Conservation (phyloP, 2,113 vertebrate species). For the Apus apus region DNA sequence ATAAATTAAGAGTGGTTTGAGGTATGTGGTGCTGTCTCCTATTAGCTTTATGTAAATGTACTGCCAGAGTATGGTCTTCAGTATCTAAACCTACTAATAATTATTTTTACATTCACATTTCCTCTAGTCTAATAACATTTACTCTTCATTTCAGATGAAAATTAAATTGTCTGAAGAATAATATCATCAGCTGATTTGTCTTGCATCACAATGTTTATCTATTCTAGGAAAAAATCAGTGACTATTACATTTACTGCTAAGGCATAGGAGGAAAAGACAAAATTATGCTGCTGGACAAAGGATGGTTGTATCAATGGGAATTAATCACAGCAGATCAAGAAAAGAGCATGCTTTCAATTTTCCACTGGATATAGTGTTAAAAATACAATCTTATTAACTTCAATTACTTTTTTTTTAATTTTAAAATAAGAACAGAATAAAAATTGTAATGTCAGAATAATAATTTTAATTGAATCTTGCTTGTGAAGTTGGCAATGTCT, state of each 20-base stretch:
- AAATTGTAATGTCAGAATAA: background rate
- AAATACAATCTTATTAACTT: background rate
- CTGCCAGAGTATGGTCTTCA: background rate
- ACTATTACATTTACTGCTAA: slow-evolving; percentile 24
- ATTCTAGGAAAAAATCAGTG: slow-evolving; percentile 36
- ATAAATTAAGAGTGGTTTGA: background rate
- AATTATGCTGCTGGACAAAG: background rate
- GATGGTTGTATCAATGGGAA: background rate
- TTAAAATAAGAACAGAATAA: slow-evolving; percentile 6
- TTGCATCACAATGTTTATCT: slow-evolving; percentile 12
- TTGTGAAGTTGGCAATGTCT: background rate
- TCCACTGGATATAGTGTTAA: background rate
- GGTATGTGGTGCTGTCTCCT: background rate
- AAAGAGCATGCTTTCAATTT: slow-evolving; percentile 2
- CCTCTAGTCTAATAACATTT: background rate
- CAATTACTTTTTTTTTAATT: background rate
- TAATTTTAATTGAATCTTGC: background rate
- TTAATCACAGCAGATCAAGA: slow-evolving; percentile 18
- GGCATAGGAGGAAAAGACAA: background rate
- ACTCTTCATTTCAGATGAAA: slow-evolving; percentile 10
- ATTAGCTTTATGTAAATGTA: background rate
- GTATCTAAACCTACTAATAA: background rate
- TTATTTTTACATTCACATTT: slow-evolving; percentile 28
- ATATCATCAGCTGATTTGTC: background rate
- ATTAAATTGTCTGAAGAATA: slow-evolving; percentile 26